phyloP scores from a whole-genome alignment of 2,113 vertebrate genomes.

The Urocolius indicus region DNA sequence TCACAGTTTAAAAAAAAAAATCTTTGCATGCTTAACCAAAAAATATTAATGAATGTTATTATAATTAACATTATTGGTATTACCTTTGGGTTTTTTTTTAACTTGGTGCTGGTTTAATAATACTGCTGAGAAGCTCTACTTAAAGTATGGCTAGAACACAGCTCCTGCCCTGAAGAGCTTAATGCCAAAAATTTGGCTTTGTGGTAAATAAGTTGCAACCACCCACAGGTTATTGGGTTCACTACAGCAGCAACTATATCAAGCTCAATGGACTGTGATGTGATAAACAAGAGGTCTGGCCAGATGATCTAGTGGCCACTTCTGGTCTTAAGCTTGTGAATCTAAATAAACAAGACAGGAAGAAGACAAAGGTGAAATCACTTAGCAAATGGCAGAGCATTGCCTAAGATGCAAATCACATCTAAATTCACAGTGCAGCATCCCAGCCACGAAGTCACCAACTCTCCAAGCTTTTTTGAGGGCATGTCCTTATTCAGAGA shows the following conservation, averaged over 20 bases:
- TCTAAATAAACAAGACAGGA: slow-evolving; percentile 44
- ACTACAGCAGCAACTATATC: neutral
- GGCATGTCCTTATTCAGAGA: neutral
- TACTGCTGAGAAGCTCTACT: neutral
- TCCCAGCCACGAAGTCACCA: neutral
- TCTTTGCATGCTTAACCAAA: neutral
- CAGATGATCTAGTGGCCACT: slow-evolving; percentile 1
- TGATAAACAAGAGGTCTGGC: neutral
- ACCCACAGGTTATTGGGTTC: slow-evolving; percentile 32
- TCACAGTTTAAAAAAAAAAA: neutral
- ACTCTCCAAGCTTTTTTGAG: neutral
- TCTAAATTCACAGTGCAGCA: neutral
- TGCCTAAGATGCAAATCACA: neutral
- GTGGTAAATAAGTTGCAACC: neutral
- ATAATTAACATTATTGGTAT: neutral
- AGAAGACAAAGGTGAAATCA: slow-evolving; percentile 33
- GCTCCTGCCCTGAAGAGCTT: neutral
- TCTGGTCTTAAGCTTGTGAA: slow-evolving; percentile 33
- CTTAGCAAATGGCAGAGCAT: neutral
- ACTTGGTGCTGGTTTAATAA: neutral
- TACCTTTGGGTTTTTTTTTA: neutral
- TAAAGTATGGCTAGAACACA: neutral
- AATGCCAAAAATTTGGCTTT: slow-evolving; percentile 6
- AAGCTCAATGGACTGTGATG: slow-evolving; percentile 6
- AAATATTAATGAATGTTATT: neutral